Percentiles rank a stretch among this genome's conserved stretches.
These are phyloP conservation scores for Liodrosophila aerea DNA, from an alignment of 2,888 invertebrate species.

Conservation along the genomic window DNA sequence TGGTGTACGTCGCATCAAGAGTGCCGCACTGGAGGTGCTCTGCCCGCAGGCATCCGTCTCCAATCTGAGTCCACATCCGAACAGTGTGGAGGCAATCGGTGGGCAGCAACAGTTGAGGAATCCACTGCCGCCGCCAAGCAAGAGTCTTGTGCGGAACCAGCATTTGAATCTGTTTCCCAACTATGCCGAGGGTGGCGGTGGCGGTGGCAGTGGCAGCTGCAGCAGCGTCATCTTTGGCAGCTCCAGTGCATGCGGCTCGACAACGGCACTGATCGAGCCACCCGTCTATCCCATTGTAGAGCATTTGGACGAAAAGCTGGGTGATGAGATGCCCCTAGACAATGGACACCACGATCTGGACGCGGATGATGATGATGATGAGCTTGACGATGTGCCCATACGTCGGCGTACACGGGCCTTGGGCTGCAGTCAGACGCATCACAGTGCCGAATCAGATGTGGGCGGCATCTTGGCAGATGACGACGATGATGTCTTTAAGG, in stretches of 20 bases:
- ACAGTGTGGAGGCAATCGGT: slow-evolving; percentile 89
- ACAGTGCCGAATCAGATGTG: slow-evolving; percentile 77
- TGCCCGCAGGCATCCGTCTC: slow-evolving; percentile 87
- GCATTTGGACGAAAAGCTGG: slow-evolving; percentile 88
- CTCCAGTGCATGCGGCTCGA: slow-evolving; percentile 71
- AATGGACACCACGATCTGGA: slow-evolving; percentile 13
- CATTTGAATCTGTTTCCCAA: slow-evolving; percentile 87
- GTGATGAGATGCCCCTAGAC: slow-evolving; percentile 81
- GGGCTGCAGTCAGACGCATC: slow-evolving; percentile 66
- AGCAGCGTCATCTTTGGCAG: slow-evolving; percentile 76
- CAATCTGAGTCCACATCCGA: slow-evolving; percentile 90
- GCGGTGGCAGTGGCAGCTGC: slow-evolving; percentile 50
- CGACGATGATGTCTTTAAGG: slow-evolving; percentile 75
- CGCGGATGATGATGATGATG: slow-evolving; percentile 71
- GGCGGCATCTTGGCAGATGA: slow-evolving; percentile 74
- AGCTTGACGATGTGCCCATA: slow-evolving; percentile 66
- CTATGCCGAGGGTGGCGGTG: slow-evolving; percentile 72
- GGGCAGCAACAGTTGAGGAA: slow-evolving; percentile 86
- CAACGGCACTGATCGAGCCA: slow-evolving; percentile 78
- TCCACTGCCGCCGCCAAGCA: slow-evolving; percentile 88
- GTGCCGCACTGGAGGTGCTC: slow-evolving; percentile 88
- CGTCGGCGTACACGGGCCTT: slow-evolving; percentile 64
- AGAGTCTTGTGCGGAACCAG: slow-evolving; percentile 87
- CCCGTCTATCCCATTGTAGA: slow-evolving; percentile 91
- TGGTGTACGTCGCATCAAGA: slow-evolving; percentile 86